These are phyloP conservation scores for Leucosticte australis DNA, from an alignment of 2,113 vertebrate genomes.

Conservation along the genomic window DNA sequence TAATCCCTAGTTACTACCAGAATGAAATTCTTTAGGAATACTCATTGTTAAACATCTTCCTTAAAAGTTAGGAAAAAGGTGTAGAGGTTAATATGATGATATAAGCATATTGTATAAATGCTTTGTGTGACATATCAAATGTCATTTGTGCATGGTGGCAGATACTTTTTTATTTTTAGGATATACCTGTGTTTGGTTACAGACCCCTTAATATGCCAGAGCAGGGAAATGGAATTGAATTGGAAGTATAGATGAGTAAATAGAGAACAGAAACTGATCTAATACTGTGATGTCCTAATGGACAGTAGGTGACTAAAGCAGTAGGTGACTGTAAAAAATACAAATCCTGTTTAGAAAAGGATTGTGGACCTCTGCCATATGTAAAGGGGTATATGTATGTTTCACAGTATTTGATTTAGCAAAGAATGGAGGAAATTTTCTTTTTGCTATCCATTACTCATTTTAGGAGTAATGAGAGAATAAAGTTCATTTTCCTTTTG, in stretches of 20 bases:
- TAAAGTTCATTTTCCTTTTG: conserved; percentile 25
- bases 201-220: background rate
- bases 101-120: background rate
- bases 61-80: background rate
- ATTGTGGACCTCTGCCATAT: background rate
- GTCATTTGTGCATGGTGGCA: background rate
- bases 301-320: background rate
- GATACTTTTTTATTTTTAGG: background rate
- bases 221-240: background rate
- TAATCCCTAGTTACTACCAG: background rate
- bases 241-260: background rate
- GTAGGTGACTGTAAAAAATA: background rate
- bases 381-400: background rate
- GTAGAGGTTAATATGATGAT: background rate
- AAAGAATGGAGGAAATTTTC: background rate
- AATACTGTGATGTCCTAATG: background rate
- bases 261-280: background rate
- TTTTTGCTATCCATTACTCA: background rate
- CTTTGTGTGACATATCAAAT: background rate
- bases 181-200: background rate
- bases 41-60: background rate
- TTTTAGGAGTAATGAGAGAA: background rate
- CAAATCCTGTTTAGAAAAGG: background rate
- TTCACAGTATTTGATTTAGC: background rate
- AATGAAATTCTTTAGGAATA: background rate